phyloP scores from a whole-genome alignment of 2,888 invertebrate genomes.

The Leptinotarsa rubiginosa region DNA sequence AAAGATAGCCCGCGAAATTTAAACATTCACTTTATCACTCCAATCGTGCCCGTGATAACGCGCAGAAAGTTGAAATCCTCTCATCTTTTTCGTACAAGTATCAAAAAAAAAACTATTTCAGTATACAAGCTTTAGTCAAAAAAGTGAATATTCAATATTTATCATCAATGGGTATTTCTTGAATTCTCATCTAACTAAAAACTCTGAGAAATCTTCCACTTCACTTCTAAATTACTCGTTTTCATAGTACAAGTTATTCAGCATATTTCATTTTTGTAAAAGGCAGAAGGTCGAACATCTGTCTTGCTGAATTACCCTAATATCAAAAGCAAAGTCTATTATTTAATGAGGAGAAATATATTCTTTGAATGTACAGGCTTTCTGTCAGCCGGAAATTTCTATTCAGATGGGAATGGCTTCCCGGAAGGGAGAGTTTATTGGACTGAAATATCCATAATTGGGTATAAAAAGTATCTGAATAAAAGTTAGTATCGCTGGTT shows the following conservation, averaged over 20 bases:
- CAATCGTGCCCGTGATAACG: too few species aligned
- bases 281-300: not conserved
- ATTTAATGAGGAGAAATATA: slow-evolving; percentile 10
- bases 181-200: too few species aligned
- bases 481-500: not conserved
- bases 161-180: too few species aligned
- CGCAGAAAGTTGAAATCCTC: too few species aligned
- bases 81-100: too few species aligned
- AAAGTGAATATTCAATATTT: too few species aligned
- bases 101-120: too few species aligned
- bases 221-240: not conserved
- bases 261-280: not conserved
- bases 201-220: too few species aligned
- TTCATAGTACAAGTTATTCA: not conserved
- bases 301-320: not conserved
- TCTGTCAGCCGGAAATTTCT: not conserved
- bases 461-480: not conserved
- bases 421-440: slow-evolving; percentile 1
- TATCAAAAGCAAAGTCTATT: slow-evolving; percentile 8
- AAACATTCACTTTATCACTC: too few species aligned
- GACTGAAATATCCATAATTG: not conserved
- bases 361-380: slow-evolving; percentile 2
- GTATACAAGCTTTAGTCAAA: too few species aligned
- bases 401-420: not conserved
- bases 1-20: too few species aligned